Evolutionary conservation across 1,140 invertebrate species (phyloP).

Genomic region (Saccostrea glomerata): DNA sequence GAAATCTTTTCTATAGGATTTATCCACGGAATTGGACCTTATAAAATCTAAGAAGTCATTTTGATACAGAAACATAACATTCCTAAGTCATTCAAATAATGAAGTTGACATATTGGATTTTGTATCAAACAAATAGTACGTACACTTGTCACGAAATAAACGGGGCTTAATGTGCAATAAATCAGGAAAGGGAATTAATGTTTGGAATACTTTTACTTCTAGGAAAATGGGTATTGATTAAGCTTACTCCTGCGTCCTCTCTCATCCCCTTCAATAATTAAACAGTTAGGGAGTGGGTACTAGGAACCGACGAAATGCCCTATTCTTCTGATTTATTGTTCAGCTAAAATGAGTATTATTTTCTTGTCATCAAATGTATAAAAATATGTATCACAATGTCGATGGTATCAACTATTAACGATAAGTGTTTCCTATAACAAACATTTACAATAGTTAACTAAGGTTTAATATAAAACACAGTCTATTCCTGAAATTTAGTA

Average conservation of each 20-base stretch:
- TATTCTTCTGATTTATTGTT: not conserved
- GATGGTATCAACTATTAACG: no score
- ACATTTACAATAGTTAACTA: no score
- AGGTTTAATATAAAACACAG: no score
- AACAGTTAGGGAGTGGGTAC: not conserved
- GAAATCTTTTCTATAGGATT: no score
- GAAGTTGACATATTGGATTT: constrained; percentile 12
- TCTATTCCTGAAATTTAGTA: no score
- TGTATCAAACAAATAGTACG: constrained; percentile 14
- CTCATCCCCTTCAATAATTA: constrained; percentile 8
- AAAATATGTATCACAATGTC: no score
- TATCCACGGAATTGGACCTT: no score
- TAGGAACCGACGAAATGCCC: not conserved
- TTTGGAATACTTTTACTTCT: constrained; percentile 12
- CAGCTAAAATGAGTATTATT: no score
- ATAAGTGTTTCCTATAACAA: no score
- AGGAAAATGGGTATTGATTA: constrained; percentile 2
- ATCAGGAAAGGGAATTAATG: not conserved
- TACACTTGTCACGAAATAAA: constrained; percentile 21
- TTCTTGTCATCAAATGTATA: no score
- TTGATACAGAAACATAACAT: not conserved
- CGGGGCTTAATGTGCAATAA: constrained; percentile 28
- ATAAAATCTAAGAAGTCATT: not conserved
- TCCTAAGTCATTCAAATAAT: not conserved
- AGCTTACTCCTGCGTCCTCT: not conserved